Base-by-base conservation (phyloP, 2,797 vertebrate genomes). In the Strix occidentalis region DNA sequence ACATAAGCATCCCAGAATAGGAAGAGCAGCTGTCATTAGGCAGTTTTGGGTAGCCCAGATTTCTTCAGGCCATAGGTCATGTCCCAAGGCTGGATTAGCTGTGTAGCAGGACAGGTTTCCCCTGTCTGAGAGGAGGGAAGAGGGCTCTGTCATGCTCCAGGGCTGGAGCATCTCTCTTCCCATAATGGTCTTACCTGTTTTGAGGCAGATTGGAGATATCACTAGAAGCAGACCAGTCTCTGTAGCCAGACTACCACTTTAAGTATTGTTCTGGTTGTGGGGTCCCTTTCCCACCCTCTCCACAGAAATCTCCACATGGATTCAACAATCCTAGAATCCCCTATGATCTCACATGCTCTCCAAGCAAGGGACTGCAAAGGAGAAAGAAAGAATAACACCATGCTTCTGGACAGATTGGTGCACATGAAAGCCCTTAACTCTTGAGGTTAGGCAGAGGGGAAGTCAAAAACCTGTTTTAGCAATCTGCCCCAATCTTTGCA, bases 401-500 rank as follows among this genome's bases (percentile, higher is more conserved):
- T 1, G 3, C 4, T 80, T 83, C 46, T 23, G 26, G 7, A 17
- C 3, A 1, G 24, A 13, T 33, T 69, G 11, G 23, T 63, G 26
- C 20, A 53, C 39, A 18, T 51, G 35, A 84, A 82, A 74, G 20
- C 6, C 37, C 20, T 61, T 69, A 43, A 33, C 11, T 69, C 17
- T 16, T 75, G 37, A 37, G 10, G 21, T 70, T 74, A 61, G n/a
- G 29, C 43, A 83, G 51, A 54, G 3, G 9, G 16, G 35, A 84
- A 81, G n/a, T 28, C 10, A 54, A 84, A 90, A 64, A 48, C 6
- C 37, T 54, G 1, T 28, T 63, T 58, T 26, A 58, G 35, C 29
- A 29, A 39, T 43, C 69, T 70, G 5, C 11, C 9, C 14, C 0
- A 0, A 6, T 77, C 60, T 19, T 90, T 3, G 0, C 1, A 1